Base-by-base conservation (phyloP, 35 echinoderm and acorn worm species). In the Acanthaster planci region DNA sequence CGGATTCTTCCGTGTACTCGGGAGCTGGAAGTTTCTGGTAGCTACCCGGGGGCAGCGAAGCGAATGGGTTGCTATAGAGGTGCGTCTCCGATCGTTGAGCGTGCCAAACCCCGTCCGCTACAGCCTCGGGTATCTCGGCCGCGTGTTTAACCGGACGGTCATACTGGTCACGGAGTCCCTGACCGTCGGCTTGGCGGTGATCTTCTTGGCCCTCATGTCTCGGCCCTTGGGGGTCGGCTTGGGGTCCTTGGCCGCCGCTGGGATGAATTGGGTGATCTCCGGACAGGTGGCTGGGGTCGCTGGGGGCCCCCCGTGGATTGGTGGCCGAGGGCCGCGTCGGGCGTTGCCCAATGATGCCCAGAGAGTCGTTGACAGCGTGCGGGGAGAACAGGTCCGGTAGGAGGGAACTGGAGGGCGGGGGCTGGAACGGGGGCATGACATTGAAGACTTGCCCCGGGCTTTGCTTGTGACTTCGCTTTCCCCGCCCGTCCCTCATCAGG, bases 331-430 rank as follows among this genome's bases (percentile, higher is more conserved):
- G 64, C 64, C 64, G 64, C 34, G 64, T 26, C 21, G 64, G 64
- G 0, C 64, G 64, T 26, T 72, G 64, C 14, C 26, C 64, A 7
- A 72, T 72, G 8, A 72, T 34, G 64, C 26, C 2, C 0, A 34
- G 30, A 14, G 64, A 72, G 26, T 26, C 34, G 64, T 72, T 72
- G 59, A 47, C 4, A 47, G 12, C 59, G 8, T 67, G 59, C 30
- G 23, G 64, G 64, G 64, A 26, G 64, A 72, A 72, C 64, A 72
- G 34, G n/a, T 72, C 64, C 34, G 64, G 64, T 36, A 72, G 34
- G 18, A 72, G 64, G 22, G 64, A 31, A 9, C 29, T 34, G 14
- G 64, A 72, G 18, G 64, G 64, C 14, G 64, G 64, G 26, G 64
- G 64, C 64, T 72, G 23, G 64, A 72, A 72, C 14, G 64, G 64